Conservation (phyloP, 2,113 vertebrate genomes). For the Ploceus nigricollis region DNA sequence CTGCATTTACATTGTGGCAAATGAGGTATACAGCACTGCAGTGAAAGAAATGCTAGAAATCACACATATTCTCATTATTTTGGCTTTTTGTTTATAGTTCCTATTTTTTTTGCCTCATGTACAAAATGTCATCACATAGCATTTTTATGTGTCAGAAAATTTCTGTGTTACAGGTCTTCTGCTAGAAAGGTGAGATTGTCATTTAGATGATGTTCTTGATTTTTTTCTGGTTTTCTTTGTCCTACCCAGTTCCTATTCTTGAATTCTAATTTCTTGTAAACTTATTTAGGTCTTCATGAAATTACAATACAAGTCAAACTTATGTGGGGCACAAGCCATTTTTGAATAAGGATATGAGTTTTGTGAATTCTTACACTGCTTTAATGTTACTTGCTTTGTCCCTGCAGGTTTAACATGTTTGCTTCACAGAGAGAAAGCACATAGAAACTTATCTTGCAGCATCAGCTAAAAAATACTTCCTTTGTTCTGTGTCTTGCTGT, state of each 20-base stretch:
- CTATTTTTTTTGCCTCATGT: background rate
- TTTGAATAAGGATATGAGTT: background rate
- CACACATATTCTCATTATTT: background rate
- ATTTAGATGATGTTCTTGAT: background rate
- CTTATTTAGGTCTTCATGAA: background rate
- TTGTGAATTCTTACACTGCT: background rate
- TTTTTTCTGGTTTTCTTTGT: background rate
- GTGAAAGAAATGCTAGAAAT: background rate
- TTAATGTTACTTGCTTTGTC: background rate
- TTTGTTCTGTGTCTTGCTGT: constrained; percentile 7
- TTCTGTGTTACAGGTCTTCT: background rate
- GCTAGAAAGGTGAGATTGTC: background rate
- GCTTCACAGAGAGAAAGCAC: background rate
- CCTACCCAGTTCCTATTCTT: background rate
- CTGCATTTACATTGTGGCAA: background rate
- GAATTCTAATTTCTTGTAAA: background rate
- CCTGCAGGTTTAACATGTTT: background rate
- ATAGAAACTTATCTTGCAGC: background rate
- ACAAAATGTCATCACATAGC: background rate
- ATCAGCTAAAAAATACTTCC: constrained; percentile 20
- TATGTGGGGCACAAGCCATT: background rate
- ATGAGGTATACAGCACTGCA: background rate
- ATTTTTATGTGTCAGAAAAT: background rate
- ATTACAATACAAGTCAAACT: background rate
- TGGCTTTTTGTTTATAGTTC: background rate